Conservation (phyloP, 1,140 invertebrate species). For the Sycophaga agraensis region DNA sequence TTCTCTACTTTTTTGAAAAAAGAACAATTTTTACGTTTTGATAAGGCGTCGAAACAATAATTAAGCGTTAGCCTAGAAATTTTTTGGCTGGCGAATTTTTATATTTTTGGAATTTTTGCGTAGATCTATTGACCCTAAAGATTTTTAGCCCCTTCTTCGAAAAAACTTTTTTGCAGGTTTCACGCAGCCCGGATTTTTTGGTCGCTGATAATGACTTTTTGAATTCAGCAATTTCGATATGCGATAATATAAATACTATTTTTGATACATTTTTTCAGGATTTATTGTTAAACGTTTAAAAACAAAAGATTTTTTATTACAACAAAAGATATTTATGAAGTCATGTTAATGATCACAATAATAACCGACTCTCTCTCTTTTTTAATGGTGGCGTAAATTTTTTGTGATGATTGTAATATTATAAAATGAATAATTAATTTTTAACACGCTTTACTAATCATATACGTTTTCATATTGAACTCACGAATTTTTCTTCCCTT, state of each 20-base stretch:
- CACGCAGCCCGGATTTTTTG: slow-evolving; percentile 55
- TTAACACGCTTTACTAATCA: slow-evolving; percentile 44
- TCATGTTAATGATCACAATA: background rate
- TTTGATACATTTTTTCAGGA: slow-evolving; percentile 49
- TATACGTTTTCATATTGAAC: slow-evolving; percentile 1
- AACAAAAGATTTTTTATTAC: background rate
- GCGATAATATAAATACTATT: slow-evolving; percentile 32
- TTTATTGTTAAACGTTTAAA: slow-evolving; percentile 9
- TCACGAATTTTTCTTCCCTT: slow-evolving; percentile 46
- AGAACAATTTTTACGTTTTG: too few species aligned
- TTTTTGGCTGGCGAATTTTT: slow-evolving; percentile 59
- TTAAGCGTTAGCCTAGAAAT: slow-evolving; percentile 39
- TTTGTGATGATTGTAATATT: slow-evolving; percentile 34
- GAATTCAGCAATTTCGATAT: slow-evolving; percentile 49
- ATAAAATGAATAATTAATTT: slow-evolving; percentile 37
- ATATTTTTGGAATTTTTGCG: slow-evolving; percentile 59
- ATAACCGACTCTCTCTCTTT: slow-evolving; percentile 40
- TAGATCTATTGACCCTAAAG: slow-evolving; percentile 30
- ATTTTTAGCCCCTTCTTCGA: slow-evolving; percentile 34
- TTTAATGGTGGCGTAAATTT: slow-evolving; percentile 21
- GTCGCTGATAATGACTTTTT: slow-evolving; percentile 56
- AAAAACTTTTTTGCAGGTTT: slow-evolving; percentile 53
- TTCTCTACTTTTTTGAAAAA: background rate
- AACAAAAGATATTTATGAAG: slow-evolving; percentile 2
- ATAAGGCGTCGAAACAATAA: background rate